Base-by-base conservation (phyloP, 2,888 invertebrate species). In the Coleophora flavipennella region DNA sequence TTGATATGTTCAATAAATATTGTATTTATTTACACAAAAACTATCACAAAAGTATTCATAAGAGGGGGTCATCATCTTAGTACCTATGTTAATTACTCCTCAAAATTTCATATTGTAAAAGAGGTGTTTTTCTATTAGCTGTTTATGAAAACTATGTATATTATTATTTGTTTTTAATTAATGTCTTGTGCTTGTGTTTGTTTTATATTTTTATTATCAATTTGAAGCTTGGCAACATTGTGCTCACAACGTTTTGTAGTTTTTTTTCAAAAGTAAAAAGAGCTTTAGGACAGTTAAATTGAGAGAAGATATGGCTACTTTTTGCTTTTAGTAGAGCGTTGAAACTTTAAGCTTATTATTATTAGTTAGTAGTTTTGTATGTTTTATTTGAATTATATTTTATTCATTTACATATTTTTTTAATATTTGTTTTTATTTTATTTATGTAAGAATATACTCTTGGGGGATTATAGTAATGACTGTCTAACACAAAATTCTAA, bases 141-240 rank as follows among this genome's bases (percentile, higher is more conserved):
- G n/a, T n/a, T n/a, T 20, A 20, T 20, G 20, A 20, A 20, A 20
- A 20, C 20, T 20, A 20, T 20, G 6, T 20, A 20, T 20, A 20
- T 20, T n/a, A n/a, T n/a, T n/a, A n/a, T n/a, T n/a, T n/a, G n/a
- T n/a, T n/a, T 4, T 20, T 20, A 6, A 20, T 4, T 6, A 20
- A 20, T 20, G 3, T 20, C 20, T 4, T 20, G 73, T 83, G 83
- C 80, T 79, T 83, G 77, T 81, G 79, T 78, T 76, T 79, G 76
- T 78, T 72, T 68, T 73, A 54, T 35, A 57, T 72, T 51, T 75
- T 80, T 81, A 81, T 83, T 83, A 83, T 84, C 83, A 84, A 83
- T 83, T 83, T 75, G 83, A 79, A 67, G 84, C 81, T 83, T 84
- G 84, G 84, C 84, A 84, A 84, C 84, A 84, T 83, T 84, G 83